phyloP scores from a whole-genome alignment of 2,113 vertebrate genomes.

The Sterna hirundo region DNA sequence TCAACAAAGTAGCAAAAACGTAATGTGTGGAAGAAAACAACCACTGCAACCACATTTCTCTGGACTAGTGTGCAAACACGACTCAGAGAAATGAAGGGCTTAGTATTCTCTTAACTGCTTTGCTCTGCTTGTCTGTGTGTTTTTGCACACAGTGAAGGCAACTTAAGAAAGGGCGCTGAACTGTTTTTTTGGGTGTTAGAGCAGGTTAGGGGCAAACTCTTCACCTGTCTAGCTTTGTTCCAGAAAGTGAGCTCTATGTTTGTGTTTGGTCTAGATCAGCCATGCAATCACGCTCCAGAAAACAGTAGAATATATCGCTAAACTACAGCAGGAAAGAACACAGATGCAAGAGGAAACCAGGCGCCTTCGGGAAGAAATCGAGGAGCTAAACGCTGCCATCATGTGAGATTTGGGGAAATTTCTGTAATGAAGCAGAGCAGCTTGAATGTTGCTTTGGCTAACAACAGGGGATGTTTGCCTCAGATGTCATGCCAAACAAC shows the following conservation, averaged over 20 bases:
- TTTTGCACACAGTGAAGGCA: neutral
- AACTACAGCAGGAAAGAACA: slow-evolving; percentile 91
- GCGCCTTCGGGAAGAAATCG: slow-evolving; percentile 90
- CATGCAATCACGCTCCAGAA: slow-evolving; percentile 92
- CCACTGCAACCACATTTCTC: neutral
- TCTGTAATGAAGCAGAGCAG: neutral
- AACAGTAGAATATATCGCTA: slow-evolving; percentile 92
- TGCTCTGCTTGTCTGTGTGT: neutral
- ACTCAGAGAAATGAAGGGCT: neutral
- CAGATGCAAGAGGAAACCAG: slow-evolving; percentile 90
- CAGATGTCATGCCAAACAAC: neutral
- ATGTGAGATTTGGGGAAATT: slow-evolving; percentile 72
- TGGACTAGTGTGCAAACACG: neutral
- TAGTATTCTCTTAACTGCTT: neutral
- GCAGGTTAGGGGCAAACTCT: neutral
- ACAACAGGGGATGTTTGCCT: neutral
- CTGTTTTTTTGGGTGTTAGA: neutral
- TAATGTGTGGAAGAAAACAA: neutral
- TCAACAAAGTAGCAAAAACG: neutral
- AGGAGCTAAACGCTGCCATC: slow-evolving; percentile 90
- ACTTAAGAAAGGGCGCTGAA: neutral
- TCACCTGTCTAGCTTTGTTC: neutral
- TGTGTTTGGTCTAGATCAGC: slow-evolving; percentile 80
- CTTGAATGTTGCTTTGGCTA: neutral
- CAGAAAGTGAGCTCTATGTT: slow-evolving; percentile 3